A percentile compares a stretch with the other conserved stretches of the same genome.
These are phyloP conservation scores for Siniperca scherzeri DNA, from an alignment of 2,797 vertebrate species.

Conservation along the genomic window DNA sequence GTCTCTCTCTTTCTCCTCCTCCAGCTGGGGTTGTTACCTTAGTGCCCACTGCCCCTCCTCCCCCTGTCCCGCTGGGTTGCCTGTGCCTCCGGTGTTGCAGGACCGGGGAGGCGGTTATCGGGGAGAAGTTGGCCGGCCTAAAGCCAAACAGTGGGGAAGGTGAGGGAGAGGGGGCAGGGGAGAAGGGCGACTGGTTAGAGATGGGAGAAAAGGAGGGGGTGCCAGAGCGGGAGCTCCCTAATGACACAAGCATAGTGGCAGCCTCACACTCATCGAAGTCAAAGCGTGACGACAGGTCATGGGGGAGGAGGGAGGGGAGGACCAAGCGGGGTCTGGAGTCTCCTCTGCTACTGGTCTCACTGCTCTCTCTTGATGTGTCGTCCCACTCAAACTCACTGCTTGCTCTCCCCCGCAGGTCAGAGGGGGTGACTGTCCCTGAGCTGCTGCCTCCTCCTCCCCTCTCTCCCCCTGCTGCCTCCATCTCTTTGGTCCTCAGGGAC, in stretches of 20 bases:
- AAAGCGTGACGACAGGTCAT: slow-evolving; percentile 91
- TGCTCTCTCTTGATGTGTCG: slow-evolving; percentile 91
- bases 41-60: slow-evolving; percentile 72
- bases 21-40: slow-evolving; percentile 84
- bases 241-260: slow-evolving; percentile 94
- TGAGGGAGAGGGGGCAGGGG: slow-evolving; percentile 91
- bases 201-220: slow-evolving; percentile 93
- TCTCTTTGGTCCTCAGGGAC: slow-evolving; percentile 95
- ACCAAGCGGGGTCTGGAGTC: slow-evolving; percentile 91
- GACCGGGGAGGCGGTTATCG: slow-evolving; percentile 90
- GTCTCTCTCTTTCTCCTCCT: slow-evolving; percentile 88
- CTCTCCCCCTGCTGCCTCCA: slow-evolving; percentile 89
- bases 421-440: slow-evolving; percentile 91
- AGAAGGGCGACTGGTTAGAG: slow-evolving; percentile 95
- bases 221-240: slow-evolving; percentile 93
- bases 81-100: slow-evolving; percentile 88
- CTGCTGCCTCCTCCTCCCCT: slow-evolving; percentile 87
- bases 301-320: slow-evolving; percentile 86
- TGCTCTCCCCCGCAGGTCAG: slow-evolving; percentile 88
- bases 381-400: slow-evolving; percentile 95
- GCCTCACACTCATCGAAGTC: slow-evolving; percentile 96
- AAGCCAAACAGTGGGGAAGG: slow-evolving; percentile 94
- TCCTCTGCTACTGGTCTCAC: slow-evolving; percentile 91
- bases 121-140: slow-evolving; percentile 93
- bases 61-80: slow-evolving; percentile 90